Conservation (phyloP, 1,140 invertebrate genomes). For the Hyphantria cunea region DNA sequence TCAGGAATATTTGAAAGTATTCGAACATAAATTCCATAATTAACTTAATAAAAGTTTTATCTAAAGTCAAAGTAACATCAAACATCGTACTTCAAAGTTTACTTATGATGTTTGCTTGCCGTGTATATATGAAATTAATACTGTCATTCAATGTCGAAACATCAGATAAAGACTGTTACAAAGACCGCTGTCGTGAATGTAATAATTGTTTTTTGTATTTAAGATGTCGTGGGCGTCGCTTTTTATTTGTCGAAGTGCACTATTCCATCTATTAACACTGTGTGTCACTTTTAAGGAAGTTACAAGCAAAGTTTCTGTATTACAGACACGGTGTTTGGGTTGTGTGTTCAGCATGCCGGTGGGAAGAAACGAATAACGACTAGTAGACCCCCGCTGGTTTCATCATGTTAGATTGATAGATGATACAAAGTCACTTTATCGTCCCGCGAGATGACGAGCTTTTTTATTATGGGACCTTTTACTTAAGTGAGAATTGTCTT, state of each 20-base stretch:
- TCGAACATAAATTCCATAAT: no score
- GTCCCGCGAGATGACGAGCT: constrained; percentile 38
- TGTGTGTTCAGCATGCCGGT: constrained; percentile 16
- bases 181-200: constrained; percentile 49
- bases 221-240: constrained; percentile 44
- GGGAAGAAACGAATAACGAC: constrained; percentile 47
- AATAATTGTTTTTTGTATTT: constrained; percentile 58
- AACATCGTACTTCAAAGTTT: no score
- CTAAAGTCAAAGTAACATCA: no score
- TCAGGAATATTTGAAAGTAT: no score
- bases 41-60: no score
- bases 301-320: no score
- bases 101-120: no score
- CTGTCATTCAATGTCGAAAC: constrained; percentile 51
- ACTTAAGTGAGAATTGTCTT: constrained; percentile 64
- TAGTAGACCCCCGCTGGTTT: constrained; percentile 57
- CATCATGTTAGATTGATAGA: constrained; percentile 67
- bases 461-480: constrained; percentile 53
- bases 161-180: constrained; percentile 42
- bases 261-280: constrained; percentile 27
- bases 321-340: constrained; percentile 12
- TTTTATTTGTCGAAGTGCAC: constrained; percentile 38
- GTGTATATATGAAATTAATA: constrained; percentile 41
- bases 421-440: constrained; percentile 58
- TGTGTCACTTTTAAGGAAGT: background rate